Base-by-base conservation (phyloP, 2,797 vertebrate genomes). In the Epinephelus malabaricus region DNA sequence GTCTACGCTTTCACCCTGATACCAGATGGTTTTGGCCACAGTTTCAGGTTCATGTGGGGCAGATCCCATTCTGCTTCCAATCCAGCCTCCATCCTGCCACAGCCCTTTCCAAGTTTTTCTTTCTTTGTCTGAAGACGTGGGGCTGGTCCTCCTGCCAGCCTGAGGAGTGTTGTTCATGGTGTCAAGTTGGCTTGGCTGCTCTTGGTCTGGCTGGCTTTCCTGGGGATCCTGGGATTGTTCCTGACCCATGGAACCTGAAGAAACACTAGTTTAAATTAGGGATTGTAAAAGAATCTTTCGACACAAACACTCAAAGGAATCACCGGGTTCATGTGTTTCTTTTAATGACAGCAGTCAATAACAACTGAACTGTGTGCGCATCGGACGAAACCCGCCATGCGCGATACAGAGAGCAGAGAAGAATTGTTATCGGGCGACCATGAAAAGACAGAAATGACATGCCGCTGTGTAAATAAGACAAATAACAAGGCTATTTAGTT, bases 201-300 rank as follows among this genome's bases (percentile, higher is more conserved):
- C 78, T 9, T 6, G n/a, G 21, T 82, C 79, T 49, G 73, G 55
- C 18, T 65, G 69, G 38, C 12, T 67, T 38, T 82, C 71, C 43
- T 73, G 73, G 17, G 78, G 65, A 55, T 69, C 58, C 78, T 76
- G 86, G 50, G 92, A 91, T 62, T 92, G 87, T 23, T 91, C 87
- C 61, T 94, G 92, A 23, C 92, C 92, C 92, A 94, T 94, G 72
- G 47, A 77, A 64, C 18, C 85, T 84, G 80, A 59, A 61, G 72
- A 17, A n/a, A 68, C 34, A 81, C 17, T 64, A 12, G 11, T 55
- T 59, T 55, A 62, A 43, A 71, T 69, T 46, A 69, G 69, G 11
- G 19, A 34, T 8, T 25, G n/a, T 18, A 56, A 4, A 69, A 38
- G 9, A 76, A n/a, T 30, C 18, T 3, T 10, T 21, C 27, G 5